phyloP scores from a whole-genome alignment of 1,140 invertebrate genomes.

The Trialeurodes vaporariorum region DNA sequence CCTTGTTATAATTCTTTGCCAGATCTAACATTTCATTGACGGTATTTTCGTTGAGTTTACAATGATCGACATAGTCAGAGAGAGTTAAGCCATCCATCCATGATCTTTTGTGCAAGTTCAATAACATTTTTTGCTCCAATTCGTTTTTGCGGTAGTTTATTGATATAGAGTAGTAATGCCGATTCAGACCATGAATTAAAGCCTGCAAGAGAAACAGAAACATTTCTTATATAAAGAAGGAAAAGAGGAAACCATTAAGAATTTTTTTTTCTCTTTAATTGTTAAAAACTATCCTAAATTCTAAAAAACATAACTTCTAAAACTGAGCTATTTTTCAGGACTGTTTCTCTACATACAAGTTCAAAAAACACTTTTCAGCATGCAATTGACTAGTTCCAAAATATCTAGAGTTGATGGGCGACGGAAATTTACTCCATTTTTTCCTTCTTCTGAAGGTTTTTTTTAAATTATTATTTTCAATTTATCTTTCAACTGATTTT shows the following conservation, averaged over 20 bases:
- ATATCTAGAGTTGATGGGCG: too few relatives aligned
- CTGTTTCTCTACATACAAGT: too few relatives aligned
- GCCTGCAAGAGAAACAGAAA: constrained; percentile 47
- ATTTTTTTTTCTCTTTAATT: too few relatives aligned
- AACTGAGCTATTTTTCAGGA: too few relatives aligned
- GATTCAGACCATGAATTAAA: constrained; percentile 94
- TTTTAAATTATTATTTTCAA: too few relatives aligned
- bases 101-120: constrained; percentile 98
- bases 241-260: not conserved
- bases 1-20: constrained; percentile 98
- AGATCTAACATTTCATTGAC: constrained; percentile 94
- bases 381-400: too few relatives aligned
- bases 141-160: constrained; percentile 99
- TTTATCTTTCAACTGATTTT: too few relatives aligned
- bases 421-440: too few relatives aligned
- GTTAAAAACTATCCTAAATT: too few relatives aligned
- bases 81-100: constrained; percentile 98
- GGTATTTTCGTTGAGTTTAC: constrained; percentile 78
- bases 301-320: too few relatives aligned
- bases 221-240: not conserved
- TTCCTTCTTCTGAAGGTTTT: too few relatives aligned
- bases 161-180: constrained; percentile 99
- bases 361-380: too few relatives aligned
- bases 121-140: constrained; percentile 97
- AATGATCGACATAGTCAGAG: constrained; percentile 90